Percentiles rank a stretch among this genome's conserved stretches.
Evolutionary conservation across 2,797 vertebrate species (phyloP).

Genomic region (Xenops minutus): DNA sequence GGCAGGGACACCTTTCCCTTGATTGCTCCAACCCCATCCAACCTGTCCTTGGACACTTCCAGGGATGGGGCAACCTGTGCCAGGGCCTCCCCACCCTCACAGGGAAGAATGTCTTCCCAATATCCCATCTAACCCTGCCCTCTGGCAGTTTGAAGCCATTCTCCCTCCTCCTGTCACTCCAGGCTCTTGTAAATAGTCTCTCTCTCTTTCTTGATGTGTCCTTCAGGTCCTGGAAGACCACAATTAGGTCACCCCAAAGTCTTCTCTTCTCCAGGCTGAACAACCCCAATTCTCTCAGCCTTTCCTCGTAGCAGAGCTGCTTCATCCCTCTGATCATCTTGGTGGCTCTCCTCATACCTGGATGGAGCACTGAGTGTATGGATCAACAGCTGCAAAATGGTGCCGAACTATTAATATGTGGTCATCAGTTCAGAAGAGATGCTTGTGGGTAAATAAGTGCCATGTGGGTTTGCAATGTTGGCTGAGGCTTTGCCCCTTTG

Average conservation of each 20-base stretch:
- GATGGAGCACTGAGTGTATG: neutral
- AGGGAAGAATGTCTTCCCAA: neutral
- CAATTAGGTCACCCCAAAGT: neutral
- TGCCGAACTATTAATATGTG: neutral
- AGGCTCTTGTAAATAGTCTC: neutral
- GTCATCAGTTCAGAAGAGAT: neutral
- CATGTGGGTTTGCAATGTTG: rapidly evolving
- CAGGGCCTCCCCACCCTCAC: rapidly evolving
- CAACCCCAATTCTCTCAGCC: neutral
- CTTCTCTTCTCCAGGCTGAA: neutral
- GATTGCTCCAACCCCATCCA: neutral
- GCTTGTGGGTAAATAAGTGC: neutral
- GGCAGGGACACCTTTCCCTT: neutral
- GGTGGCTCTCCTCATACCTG: neutral
- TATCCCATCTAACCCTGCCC: rapidly evolving
- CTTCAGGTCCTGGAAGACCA: neutral
- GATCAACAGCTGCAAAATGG: neutral
- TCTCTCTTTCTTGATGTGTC: neutral
- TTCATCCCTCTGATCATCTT: neutral
- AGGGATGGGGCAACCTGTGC: neutral
- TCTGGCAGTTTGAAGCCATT: neutral
- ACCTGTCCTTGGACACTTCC: rapidly evolving
- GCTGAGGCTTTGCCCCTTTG: neutral
- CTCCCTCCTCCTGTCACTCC: neutral
- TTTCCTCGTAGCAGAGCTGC: neutral